Evolutionary conservation across 2,113 vertebrate species (phyloP).

Genomic region (Siniperca knerii): DNA sequence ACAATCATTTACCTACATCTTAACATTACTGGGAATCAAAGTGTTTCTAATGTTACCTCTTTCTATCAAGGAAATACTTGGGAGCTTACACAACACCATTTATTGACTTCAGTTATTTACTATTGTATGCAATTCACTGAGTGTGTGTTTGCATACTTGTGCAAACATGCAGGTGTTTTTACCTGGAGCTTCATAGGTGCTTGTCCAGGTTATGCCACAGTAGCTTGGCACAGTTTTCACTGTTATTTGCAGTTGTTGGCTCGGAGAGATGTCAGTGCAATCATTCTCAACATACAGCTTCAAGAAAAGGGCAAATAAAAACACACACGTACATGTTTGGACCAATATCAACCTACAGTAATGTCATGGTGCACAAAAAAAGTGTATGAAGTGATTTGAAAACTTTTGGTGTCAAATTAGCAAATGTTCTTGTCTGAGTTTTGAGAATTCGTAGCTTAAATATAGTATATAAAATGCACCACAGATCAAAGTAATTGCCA

Average conservation of each 20-base stretch:
- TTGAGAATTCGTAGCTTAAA: not conserved
- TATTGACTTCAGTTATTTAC: not conserved
- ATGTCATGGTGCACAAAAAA: not conserved
- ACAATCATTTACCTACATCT: constrained; percentile 11
- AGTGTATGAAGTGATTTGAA: not conserved
- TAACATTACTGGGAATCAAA: not conserved
- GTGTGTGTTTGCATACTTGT: not conserved
- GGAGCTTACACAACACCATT: not conserved
- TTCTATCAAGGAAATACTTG: not conserved
- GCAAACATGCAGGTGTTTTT: constrained; percentile 27
- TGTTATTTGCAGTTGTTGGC: constrained; percentile 85
- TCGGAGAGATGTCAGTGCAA: constrained; percentile 84
- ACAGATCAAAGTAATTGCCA: not conserved
- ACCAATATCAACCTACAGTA: not conserved
- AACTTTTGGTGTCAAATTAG: not conserved
- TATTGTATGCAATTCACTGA: too few relatives aligned
- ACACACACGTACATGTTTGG: not conserved
- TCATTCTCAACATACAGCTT: constrained; percentile 89
- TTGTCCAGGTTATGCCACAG: constrained; percentile 83
- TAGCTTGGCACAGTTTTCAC: constrained; percentile 88
- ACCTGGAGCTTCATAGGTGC: constrained; percentile 87
- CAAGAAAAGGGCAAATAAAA: constrained; percentile 18
- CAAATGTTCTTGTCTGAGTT: not conserved
- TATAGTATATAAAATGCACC: not conserved
- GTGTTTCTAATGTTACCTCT: not conserved